phyloP scores from a whole-genome alignment of 2,888 invertebrate genomes.

The Morpho deidamia region DNA sequence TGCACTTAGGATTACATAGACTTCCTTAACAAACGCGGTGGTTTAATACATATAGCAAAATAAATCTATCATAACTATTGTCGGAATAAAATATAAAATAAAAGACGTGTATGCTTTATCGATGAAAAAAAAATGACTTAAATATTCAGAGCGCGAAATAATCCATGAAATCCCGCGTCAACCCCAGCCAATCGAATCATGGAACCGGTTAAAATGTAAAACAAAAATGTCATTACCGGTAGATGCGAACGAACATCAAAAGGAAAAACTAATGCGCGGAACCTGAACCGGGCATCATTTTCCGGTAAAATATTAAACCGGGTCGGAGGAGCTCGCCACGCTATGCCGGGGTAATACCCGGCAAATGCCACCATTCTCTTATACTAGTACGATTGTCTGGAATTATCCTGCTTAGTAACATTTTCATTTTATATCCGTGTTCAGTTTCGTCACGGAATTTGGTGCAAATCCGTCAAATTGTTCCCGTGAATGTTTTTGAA shows the following conservation, averaged over 20 bases:
- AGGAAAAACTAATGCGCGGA: constrained; percentile 67
- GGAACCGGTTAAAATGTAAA: constrained; percentile 44
- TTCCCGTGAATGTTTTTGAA: too few species aligned
- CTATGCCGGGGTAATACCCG: constrained; percentile 61
- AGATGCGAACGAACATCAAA: constrained; percentile 63
- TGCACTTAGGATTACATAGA: too few species aligned
- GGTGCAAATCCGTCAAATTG: too few species aligned
- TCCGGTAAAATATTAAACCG: constrained; percentile 66
- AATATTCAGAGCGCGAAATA: background rate
- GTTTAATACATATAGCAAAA: too few species aligned
- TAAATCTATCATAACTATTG: too few species aligned
- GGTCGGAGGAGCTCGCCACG: constrained; percentile 51
- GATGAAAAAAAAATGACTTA: background rate
- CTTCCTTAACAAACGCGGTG: too few species aligned
- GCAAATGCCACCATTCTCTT: constrained; percentile 51
- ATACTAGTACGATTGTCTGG: constrained; percentile 45
- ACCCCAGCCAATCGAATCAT: constrained; percentile 1
- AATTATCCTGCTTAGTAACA: constrained; percentile 49
- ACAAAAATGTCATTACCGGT: constrained; percentile 60
- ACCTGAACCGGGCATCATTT: constrained; percentile 48
- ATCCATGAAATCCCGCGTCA: background rate
- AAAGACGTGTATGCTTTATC: too few species aligned
- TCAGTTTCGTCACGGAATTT: background rate
- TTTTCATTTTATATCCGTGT: constrained; percentile 16
- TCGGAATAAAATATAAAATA: too few species aligned